phyloP scores from a whole-genome alignment of 2,888 invertebrate species.

The Clitarchus hookeri region DNA sequence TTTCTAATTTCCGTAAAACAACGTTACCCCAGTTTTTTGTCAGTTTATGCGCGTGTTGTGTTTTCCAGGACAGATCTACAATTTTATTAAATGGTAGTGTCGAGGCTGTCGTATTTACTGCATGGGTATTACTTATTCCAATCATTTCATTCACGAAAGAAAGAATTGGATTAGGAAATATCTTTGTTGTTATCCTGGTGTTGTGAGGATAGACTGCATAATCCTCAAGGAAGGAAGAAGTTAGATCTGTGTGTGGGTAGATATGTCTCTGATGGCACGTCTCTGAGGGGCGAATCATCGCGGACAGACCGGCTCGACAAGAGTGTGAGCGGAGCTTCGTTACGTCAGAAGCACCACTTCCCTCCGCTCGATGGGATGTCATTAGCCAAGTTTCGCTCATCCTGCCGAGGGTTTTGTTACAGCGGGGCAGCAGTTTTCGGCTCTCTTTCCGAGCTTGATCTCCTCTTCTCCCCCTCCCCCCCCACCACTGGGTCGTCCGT shows the following conservation, averaged over 20 bases:
- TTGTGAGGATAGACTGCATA: too few relatives aligned
- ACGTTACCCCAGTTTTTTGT: too few relatives aligned
- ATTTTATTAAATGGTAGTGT: too few relatives aligned
- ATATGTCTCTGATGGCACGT: background rate
- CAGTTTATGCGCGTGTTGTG: too few relatives aligned
- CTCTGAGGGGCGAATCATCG: background rate
- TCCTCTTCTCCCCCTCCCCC: background rate
- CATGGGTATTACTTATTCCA: too few relatives aligned
- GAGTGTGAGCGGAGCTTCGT: background rate
- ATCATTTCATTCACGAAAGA: too few relatives aligned
- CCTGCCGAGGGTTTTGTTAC: background rate
- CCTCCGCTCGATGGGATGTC: conserved; percentile 8
- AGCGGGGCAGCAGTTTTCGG: background rate
- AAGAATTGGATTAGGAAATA: too few relatives aligned
- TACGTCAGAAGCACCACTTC: background rate
- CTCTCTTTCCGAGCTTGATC: background rate
- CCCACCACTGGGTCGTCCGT: background rate
- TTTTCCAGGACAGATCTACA: too few relatives aligned
- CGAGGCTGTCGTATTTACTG: too few relatives aligned
- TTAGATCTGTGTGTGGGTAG: background rate
- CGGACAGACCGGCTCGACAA: background rate
- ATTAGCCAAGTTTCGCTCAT: background rate
- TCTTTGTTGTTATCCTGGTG: too few relatives aligned
- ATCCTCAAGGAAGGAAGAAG: background rate
- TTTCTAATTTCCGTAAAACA: too few relatives aligned